Percentiles rank a stretch among this genome's conserved stretches.
phyloP scores from a whole-genome alignment of 2,888 invertebrate species.

The Nephrocerus scutellatus region DNA sequence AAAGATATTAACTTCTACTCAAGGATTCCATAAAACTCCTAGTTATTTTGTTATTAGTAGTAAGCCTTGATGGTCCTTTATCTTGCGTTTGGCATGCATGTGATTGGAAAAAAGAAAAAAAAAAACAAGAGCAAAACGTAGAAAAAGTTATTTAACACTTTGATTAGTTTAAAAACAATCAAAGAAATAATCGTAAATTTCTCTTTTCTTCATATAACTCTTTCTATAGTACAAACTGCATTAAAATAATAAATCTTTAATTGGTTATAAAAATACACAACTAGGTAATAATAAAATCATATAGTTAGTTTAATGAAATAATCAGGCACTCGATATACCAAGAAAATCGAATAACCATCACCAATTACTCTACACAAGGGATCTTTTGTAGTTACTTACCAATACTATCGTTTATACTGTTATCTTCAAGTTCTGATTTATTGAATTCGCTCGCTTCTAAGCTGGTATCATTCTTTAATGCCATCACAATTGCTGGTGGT shows the following conservation, averaged over 20 bases:
- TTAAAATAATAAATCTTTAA: too few relatives aligned
- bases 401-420: constrained; percentile 14
- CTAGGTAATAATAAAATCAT: too few relatives aligned
- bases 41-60: constrained; percentile 42
- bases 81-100: constrained; percentile 20
- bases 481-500: background rate
- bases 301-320: too few relatives aligned
- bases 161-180: constrained; percentile 22
- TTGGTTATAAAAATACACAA: too few relatives aligned
- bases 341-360: too few relatives aligned
- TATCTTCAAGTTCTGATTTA: constrained; percentile 6
- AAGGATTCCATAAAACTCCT: constrained; percentile 40
- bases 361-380: too few relatives aligned
- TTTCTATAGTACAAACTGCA: too few relatives aligned
- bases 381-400: constrained; percentile 8
- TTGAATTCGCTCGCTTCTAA: constrained; percentile 1
- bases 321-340: too few relatives aligned
- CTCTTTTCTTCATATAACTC: too few relatives aligned
- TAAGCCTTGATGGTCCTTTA: constrained; percentile 39
- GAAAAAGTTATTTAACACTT: constrained; percentile 25
- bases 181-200: background rate
- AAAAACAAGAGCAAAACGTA: constrained; percentile 25
- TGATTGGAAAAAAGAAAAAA: constrained; percentile 13
- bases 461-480: too few relatives aligned
- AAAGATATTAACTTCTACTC: constrained; percentile 41